Evolutionary conservation across 2,113 vertebrate species (phyloP).

Genomic region (Bambusicola thoracicus): DNA sequence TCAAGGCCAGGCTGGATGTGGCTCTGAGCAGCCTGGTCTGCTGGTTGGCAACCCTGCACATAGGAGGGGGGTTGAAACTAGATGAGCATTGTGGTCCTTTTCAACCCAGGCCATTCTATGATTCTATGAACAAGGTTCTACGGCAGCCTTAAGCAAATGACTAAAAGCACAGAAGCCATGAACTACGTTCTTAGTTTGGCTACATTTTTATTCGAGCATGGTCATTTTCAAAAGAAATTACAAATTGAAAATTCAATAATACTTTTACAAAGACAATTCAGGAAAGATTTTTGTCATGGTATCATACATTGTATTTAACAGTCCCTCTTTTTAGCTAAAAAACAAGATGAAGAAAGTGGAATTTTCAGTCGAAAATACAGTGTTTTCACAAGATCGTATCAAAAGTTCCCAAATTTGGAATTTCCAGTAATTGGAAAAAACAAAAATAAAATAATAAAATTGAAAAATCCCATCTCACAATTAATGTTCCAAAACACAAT

Average conservation of each 20-base stretch:
- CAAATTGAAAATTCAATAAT: slow-evolving; percentile 99
- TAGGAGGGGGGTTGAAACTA: no score
- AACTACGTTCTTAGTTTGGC: slow-evolving; percentile 91
- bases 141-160: slow-evolving; percentile 24
- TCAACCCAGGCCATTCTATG: no score
- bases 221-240: slow-evolving; percentile 99
- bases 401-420: slow-evolving; percentile 99
- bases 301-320: slow-evolving; percentile 99
- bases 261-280: slow-evolving; percentile 99
- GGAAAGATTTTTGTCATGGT: slow-evolving; percentile 99
- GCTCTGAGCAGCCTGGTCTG: no score
- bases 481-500: slow-evolving; percentile 99
- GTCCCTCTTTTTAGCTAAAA: slow-evolving; percentile 99
- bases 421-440: slow-evolving; percentile 99
- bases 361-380: slow-evolving; percentile 99
- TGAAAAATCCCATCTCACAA: slow-evolving; percentile 99
- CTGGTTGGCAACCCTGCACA: no score
- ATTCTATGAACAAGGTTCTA: background rate
- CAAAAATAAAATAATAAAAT: slow-evolving; percentile 97
- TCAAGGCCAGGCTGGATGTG: no score
- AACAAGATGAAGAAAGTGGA: slow-evolving; percentile 99
- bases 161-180: slow-evolving; percentile 68
- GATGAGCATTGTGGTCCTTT: no score
- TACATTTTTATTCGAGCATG: slow-evolving; percentile 99
- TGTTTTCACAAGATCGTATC: slow-evolving; percentile 99